These are phyloP conservation scores for Phymatocera aterrima DNA, from an alignment of 2,888 invertebrate species.

Conservation along the genomic window DNA sequence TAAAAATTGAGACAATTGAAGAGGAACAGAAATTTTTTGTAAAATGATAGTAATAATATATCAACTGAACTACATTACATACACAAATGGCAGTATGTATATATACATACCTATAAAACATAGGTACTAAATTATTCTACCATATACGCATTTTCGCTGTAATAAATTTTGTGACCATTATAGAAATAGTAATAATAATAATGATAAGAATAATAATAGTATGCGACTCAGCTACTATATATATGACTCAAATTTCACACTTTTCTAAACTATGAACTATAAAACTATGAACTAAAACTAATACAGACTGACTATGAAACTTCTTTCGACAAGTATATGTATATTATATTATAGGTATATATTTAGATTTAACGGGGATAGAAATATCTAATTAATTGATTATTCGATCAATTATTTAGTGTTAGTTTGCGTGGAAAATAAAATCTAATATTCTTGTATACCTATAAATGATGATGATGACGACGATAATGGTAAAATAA, in stretches of 20 bases:
- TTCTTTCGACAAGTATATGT: conserved; percentile 36
- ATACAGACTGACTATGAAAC: conserved; percentile 32
- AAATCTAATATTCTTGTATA: conserved; percentile 38
- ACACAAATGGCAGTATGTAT: background rate
- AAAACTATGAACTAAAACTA: too few species aligned
- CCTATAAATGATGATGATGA: background rate
- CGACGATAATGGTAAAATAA: background rate
- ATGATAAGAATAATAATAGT: background rate
- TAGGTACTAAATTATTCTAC: too few species aligned
- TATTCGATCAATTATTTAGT: background rate
- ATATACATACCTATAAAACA: too few species aligned
- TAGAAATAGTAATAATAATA: background rate
- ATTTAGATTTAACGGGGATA: conserved; percentile 20
- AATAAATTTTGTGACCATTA: background rate
- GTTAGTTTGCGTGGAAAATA: background rate
- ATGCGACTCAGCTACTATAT: too few species aligned
- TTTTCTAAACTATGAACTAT: conserved; percentile 7
- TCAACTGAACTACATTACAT: background rate
- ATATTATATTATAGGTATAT: too few species aligned
- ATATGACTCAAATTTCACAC: conserved; percentile 37
- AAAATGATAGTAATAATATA: too few species aligned
- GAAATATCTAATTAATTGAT: conserved; percentile 6
- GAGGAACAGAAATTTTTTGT: too few species aligned
- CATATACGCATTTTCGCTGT: background rate
- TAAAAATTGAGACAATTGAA: too few species aligned